Evolutionary conservation across 2,797 vertebrate genomes (phyloP), one percentile per base, ranked within the genome.

Genomic region (Psittacula echo): DNA sequence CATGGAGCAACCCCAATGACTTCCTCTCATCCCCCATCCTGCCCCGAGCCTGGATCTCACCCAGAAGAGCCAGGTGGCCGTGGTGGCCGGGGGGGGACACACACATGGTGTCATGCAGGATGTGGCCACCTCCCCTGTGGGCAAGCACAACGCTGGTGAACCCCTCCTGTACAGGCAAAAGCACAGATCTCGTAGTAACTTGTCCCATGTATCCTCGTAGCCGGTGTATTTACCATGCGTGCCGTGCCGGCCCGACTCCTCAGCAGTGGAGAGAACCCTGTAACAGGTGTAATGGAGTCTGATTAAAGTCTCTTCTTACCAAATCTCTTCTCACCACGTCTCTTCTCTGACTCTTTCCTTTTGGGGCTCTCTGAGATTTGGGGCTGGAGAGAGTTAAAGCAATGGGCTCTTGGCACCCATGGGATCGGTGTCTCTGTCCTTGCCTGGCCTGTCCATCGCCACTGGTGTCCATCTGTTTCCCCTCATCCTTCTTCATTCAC

Each of bases 271-370:
- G 82, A 91, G 75, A 92, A 91, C 91, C 93, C 82, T 90, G n/a
- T 91, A 94, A 91, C 44, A 91, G 68, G 91, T 56, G 74, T 84
- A 93, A 17, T 13, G 11, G 93, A 94, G 90, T 96, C 94, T 48
- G 20, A 97, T 94, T 97, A 97, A 97, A 95, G 82, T 93, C 87
- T 94, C 94, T 97, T 97, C 97, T 97, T 97, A 97, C 85, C 96
- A 96, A 96, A 53, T 7, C 50, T 66, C 88, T 90, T 68, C 96
- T 96, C 91, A 7, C 29, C n/a, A 9, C 47, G 77, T 19, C 62
- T 84, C 47, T 66, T 84, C 81, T 93, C 44, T 85, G 87, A 37
- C 70, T 89, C 78, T 62, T 88, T 87, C 29, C 41, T 39, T 10
- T 26, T 39, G 83, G 60, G 37, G 44, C 3, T 72, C 19, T 15